Base-by-base conservation (phyloP, 2,797 vertebrate genomes). In the Helostoma temminkii region DNA sequence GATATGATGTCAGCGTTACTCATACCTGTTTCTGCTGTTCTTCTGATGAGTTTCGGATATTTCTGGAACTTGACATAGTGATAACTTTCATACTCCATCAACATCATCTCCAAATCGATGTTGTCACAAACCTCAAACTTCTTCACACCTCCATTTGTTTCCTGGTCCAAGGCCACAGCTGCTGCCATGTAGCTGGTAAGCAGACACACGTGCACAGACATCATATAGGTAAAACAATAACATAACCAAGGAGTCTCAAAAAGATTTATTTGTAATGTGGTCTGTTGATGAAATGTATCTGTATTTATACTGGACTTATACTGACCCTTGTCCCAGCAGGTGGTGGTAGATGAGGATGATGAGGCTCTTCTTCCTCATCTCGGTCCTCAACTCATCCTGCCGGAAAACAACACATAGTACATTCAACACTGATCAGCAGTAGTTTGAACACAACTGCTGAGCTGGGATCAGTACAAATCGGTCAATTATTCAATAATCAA, bases 21-120 rank as follows among this genome's bases (percentile, higher is more conserved):
- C 21, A 2, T 28, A 97, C 97, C 95, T 88, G 89, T 37, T 41
- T 96, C 95, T 48, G 76, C 39, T n/a, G 83, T 68, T 78, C 92
- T 98, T 83, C 92, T 96, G 46, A 96, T 95, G 73, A 99, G 93
- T 91, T 96, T 98, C 43, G 97, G 97, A 81, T 96, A 97, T 83
- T 95, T 98, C 57, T 97, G 95, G 84, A 97, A 98, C 87, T 98
- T 99, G 68, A 98, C 85, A 21, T 93, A 97, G 89, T 98, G 97
- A 87, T 97, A 99, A 75, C 95, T 97, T 90, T 99, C 96, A 19
- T 96, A 99, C 86, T 99, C 98, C 96, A 96, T 95, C 83, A 99
- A 88, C 89, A 98, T 91, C 36, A 96, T 98, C 89, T 98, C 96
- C 85, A 99, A 93, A 72, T 98, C 96, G 52, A 99, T 32, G 48